Base-by-base conservation (phyloP, 2,888 invertebrate species). In the Conchocele bisecta region DNA sequence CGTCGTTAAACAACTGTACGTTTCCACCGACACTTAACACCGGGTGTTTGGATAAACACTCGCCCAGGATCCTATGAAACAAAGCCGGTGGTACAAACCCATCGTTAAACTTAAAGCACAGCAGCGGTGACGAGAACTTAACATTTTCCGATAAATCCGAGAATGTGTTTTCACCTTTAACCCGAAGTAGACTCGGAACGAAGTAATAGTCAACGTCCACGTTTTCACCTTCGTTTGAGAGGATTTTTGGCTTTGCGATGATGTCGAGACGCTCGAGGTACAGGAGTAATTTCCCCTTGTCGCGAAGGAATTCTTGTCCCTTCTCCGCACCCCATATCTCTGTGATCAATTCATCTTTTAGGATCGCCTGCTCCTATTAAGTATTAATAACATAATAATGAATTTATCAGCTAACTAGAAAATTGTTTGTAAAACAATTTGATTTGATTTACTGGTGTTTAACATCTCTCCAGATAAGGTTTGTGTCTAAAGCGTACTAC, bases 181-280 rank as follows among this genome's bases (percentile, higher is more conserved):
- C 51, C 48, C 63, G 50, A 26, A 77, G 50, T 22, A 77, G 50
- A 54, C 77, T 74, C n/a, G 77, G 77, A 31, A 77, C 77, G 58
- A 77, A 74, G 53, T 68, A 77, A 37, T 58, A 74, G 35, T 71
- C 68, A n/a, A 59, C 59, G 4, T 58, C 53, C 1, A 64, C 51
- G 1, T 50, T 39, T 5, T 48, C 60, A 7, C 68, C 71, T 20
- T 77, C 77, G 15, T 71, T 58, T 11, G 50, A 44, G 3, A 53
- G 35, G n/a, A 77, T 70, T 15, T 67, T 70, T 42, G 77, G 77
- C 26, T 64, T 54, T 9, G 77, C 73, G 29, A 77, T 77, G 15
- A 77, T 77, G 46, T 77, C 77, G 35, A 77, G 26, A n/a, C 63
- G 74, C 39, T 77, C 77, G 74, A 77, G 74, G 26, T 74, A 74